Conservation (phyloP, 2,888 invertebrate genomes). For the Hoplodrina blanda region DNA sequence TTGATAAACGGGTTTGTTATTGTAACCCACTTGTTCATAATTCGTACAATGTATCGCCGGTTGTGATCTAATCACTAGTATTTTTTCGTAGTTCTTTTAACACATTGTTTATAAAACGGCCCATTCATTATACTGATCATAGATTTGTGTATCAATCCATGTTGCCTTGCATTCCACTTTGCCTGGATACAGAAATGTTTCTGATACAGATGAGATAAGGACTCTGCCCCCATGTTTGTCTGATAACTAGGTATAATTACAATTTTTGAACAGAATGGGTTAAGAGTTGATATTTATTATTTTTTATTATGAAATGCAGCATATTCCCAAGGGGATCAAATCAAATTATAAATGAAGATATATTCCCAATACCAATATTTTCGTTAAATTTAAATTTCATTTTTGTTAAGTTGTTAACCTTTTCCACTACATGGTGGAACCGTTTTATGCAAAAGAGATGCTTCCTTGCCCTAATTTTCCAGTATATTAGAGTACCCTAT, state of each 20-base stretch:
- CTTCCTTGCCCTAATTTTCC: not conserved
- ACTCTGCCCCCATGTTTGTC: slow-evolving; percentile 28
- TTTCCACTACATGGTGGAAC: too few species aligned
- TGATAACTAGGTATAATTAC: slow-evolving; percentile 14
- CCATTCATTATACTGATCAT: not conserved
- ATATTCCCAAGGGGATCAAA: not conserved
- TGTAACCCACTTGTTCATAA: slow-evolving; percentile 68
- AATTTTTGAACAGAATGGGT: slow-evolving; percentile 12
- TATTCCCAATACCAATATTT: not conserved
- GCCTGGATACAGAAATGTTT: slow-evolving; percentile 20
- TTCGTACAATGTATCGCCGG: slow-evolving; percentile 58
- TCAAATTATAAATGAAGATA: not conserved
- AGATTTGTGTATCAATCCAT: not conserved
- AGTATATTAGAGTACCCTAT: not conserved
- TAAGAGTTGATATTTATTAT: slow-evolving; percentile 7
- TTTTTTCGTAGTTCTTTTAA: not conserved
- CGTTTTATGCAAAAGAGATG: too few species aligned
- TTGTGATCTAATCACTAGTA: slow-evolving; percentile 50
- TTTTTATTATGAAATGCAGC: not conserved
- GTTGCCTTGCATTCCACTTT: slow-evolving; percentile 9
- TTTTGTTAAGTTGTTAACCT: too few species aligned
- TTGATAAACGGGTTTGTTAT: slow-evolving; percentile 59
- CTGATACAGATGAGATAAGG: slow-evolving; percentile 40
- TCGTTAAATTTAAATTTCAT: too few species aligned
- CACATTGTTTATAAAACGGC: slow-evolving; percentile 2